Evolutionary conservation across 2,113 vertebrate genomes (phyloP).

Genomic region (Antechinus stuartii): DNA sequence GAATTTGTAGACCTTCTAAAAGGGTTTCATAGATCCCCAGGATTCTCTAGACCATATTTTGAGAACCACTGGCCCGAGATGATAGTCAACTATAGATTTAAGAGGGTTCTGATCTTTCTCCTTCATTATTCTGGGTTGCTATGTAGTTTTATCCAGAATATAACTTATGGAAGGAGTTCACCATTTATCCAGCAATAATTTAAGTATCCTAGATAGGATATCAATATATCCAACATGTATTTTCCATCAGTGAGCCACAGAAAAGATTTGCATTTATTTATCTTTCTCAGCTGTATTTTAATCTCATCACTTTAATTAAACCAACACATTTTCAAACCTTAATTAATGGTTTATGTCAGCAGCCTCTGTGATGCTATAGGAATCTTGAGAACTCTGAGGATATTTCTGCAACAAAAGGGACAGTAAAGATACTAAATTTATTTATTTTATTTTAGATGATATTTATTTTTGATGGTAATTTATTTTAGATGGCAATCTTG

Average conservation of each 20-base stretch:
- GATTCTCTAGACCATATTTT: too few relatives aligned
- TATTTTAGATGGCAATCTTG: neutral
- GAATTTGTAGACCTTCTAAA: too few relatives aligned
- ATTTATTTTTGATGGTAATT: neutral
- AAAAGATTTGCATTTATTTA: neutral
- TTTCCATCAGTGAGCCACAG: neutral
- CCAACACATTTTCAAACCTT: conserved; percentile 32
- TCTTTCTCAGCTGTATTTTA: neutral
- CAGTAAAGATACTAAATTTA: neutral
- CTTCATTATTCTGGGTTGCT: neutral
- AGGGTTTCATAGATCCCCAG: too few relatives aligned
- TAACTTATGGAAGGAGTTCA: neutral
- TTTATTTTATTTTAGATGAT: neutral
- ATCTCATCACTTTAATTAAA: neutral
- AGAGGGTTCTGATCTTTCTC: neutral
- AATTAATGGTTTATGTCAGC: neutral
- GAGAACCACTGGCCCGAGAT: neutral
- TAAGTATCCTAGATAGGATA: neutral
- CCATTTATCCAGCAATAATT: neutral
- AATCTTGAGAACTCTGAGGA: neutral
- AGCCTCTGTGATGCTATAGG: neutral
- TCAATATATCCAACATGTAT: neutral
- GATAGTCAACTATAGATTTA: neutral
- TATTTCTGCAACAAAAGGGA: neutral
- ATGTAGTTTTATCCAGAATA: neutral